Evolutionary conservation across 2,888 invertebrate genomes (phyloP).

Genomic region (Hydraecia micacea): DNA sequence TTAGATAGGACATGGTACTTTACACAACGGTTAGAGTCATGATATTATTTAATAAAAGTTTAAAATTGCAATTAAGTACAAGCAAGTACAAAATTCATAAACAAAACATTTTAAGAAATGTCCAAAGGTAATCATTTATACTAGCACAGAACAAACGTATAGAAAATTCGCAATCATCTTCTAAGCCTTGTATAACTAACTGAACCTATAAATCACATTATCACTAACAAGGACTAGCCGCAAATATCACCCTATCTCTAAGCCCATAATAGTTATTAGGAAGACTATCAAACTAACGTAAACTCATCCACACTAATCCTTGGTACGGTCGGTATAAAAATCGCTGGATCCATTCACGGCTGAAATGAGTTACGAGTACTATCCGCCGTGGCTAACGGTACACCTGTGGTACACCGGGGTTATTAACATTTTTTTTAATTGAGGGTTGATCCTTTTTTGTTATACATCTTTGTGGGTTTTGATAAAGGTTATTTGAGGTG

Average conservation of each 20-base stretch:
- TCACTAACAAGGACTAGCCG: conserved; percentile 18
- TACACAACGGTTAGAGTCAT: too few species aligned
- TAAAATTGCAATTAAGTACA: too few species aligned
- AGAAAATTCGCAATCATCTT: not conserved
- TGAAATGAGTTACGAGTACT: conserved; percentile 71
- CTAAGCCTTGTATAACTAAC: too few species aligned
- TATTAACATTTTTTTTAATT: conserved; percentile 42
- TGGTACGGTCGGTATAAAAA: conserved; percentile 73
- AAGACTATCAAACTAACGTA: conserved; percentile 62
- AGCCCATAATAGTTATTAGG: conserved; percentile 52
- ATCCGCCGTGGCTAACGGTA: conserved; percentile 54
- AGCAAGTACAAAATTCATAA: too few species aligned
- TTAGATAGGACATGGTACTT: too few species aligned
- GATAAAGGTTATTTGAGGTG: not conserved
- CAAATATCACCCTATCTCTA: conserved; percentile 4
- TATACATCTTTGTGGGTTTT: not conserved
- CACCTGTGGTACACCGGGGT: conserved; percentile 56
- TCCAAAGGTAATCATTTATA: too few species aligned
- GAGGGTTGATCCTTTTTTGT: conserved; percentile 4
- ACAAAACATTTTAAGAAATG: too few species aligned
- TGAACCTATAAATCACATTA: not conserved
- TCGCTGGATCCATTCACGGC: conserved; percentile 75
- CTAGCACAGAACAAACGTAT: not conserved
- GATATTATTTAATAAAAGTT: too few species aligned
- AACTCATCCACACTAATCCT: conserved; percentile 65